These are phyloP conservation scores for Tetranychus urticae DNA, from an alignment of 1,140 invertebrate genomes.

Conservation along the genomic window DNA sequence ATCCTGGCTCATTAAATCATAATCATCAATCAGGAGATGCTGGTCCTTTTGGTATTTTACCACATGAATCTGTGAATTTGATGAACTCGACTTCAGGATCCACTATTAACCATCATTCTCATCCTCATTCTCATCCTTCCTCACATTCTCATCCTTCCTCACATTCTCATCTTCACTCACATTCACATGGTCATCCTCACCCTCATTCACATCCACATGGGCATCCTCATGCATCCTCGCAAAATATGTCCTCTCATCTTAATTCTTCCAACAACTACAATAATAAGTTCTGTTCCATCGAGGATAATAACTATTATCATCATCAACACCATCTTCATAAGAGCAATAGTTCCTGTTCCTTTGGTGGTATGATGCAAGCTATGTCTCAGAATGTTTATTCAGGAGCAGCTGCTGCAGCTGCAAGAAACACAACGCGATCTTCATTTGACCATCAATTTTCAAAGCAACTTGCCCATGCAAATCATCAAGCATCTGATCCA, in stretches of 20 bases:
- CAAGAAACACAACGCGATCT: not conserved
- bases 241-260: not conserved
- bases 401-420: not conserved
- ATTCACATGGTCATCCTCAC: no score
- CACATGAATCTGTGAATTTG: constrained; percentile 10
- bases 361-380: not conserved
- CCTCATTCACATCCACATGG: no score
- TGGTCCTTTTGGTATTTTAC: constrained; percentile 10
- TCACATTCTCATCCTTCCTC: no score
- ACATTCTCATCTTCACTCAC: no score
- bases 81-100: not conserved
- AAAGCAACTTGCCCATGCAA: not conserved
- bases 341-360: not conserved
- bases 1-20: not conserved
- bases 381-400: not conserved
- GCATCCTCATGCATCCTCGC: not conserved
- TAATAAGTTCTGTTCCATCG: no score
- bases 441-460: not conserved
- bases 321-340: not conserved
- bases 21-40: not conserved
- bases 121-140: not conserved
- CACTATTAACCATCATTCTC: not conserved
- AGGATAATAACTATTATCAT: not conserved
- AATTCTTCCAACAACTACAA: not conserved
- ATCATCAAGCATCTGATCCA: not conserved